Base-by-base conservation (phyloP, 2,113 vertebrate genomes). In the Porphyrio hochstetteri region DNA sequence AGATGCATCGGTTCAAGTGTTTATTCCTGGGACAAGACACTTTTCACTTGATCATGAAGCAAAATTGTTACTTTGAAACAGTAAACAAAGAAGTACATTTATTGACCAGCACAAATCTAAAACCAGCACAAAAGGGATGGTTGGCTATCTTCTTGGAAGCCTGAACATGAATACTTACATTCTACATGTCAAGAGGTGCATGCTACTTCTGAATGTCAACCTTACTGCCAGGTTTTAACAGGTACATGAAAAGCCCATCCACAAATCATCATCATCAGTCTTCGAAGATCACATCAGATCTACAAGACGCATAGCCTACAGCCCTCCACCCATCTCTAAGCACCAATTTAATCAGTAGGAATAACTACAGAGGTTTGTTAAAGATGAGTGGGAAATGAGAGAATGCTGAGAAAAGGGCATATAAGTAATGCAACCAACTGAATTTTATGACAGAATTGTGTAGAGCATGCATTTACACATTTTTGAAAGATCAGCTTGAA, bases 281-380 rank as follows among this genome's bases (percentile, higher is more conserved):
- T 81, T 77, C 82, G 92, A 83, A 86, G 71, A 65, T 33, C 3
- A 1, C 27, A 44, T 46, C 59, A 92, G 70, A 80, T 15, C 71
- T 71, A 67, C 60, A 81, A 86, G 59, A 70, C 14, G 64, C 40
- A 89, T 2, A 82, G 87, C 77, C 53, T 85, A 44, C 71, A 88
- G 75, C 63, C n/a, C 38, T 29, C 77, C 52, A 20, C 56, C 68
- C 77, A 53, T 83, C 60, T 78, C 78, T 77, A 94, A 92, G 85
- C n/a, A 88, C 27, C 90, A 83, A 90, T 81, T 96, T 78, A 75
- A 94, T 83, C 93, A 60, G 82, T 56, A 93, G 88, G 93, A 92
- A 78, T 75, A 96, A 95, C 92, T 81, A 55, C 68, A 93, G 90
- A 92, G 88, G 82, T 93, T 94, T 93, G 85, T 76, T 93, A 25